Evolutionary conservation across 1,140 invertebrate genomes (phyloP), one percentile per base, ranked within the genome.

Genomic region (Trissolcus basalis): DNA sequence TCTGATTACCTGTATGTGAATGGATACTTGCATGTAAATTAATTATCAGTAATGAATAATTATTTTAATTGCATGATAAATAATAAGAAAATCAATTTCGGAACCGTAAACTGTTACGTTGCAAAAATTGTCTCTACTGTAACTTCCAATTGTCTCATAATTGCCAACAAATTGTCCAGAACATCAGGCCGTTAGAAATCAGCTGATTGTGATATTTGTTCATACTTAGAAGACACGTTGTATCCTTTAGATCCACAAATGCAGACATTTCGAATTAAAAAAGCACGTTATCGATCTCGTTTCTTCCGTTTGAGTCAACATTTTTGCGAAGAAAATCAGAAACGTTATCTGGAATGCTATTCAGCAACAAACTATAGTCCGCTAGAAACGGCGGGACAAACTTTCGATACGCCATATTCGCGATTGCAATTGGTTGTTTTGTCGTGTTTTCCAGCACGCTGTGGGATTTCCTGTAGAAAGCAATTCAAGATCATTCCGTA

Each of bases 401-500:
- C 61, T 67, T 73, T 76, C 72, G 54, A 76, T 61, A 55, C 35
- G 48, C 44, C 48, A 58, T 64, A 65, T 65, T 43, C 53, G 43
- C 48, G 32, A 60, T 60, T 12, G 36, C 54, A 41, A 44, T 53
- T 49, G 13, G 49, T 56, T 32, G 56, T 75, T 75, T 75, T 63
- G 64, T 48, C 64, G 14, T 43, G 51, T 75, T 63, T 58, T 64
- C 35, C 53, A 60, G 19, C 47, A 35, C 15, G 27, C 41, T 63
- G 65, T 64, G 51, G 59, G 65, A 76, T 60, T 76, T 76, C 73
- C 73, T 69, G 73, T 76, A 70, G 65, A 76, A 70, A 76, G 73
- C 73, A 65, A 76, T 76, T 53, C 73, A 48, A 76, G 73, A 76
- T 76, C 73, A 76, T 70, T 67, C 65, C 61, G 73, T 76, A 61